Evolutionary conservation across 2,888 invertebrate species (phyloP), one percentile per base, ranked within the genome.

Genomic region (Hydropsyche betteni): DNA sequence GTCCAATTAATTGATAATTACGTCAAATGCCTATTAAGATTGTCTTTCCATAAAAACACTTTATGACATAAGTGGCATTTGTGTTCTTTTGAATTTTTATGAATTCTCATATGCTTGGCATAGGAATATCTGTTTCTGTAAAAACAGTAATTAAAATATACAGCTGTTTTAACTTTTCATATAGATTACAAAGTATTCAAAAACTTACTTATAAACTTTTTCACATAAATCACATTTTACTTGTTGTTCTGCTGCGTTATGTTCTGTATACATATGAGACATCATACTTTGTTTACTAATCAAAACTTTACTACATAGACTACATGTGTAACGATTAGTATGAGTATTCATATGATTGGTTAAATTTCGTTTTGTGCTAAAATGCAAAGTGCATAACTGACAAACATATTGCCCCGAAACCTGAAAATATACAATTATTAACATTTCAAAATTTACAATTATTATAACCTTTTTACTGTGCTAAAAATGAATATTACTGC

Each of bases 291-390:
- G 78, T 44, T 76, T 76, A 68, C 76, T 77, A 44, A 76, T 75
- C 10, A 78, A 38, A 0, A 84, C 81, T 78, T 87, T 87, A 0
- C 86, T 86, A 58, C 87, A 87, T 0, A 86, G 53, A 5, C 83
- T 82, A 51, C 87, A 87, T 0, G 85, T 86, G 70, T 82, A 86
- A 1, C 85, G 75, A 0, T 82, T 83, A 0, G 83, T 73, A 0
- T 78, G 78, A 0, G 76, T 78, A 12, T 78, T 72, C 0, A 69
- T 58, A 58, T 78, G 78, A 51, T 77, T 77, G 24, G 52, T 61
- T 10, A 77, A 69, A 58, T 78, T 76, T 5, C 78, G 75, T 33
- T 68, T 51, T 5, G 75, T 74, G 69, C 69, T 78, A 69, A 78
- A 78, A 5, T 72, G 73, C 33, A 77, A 77, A 10, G 52, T 74